Conservation (phyloP, 1,140 invertebrate genomes). For the Monomorium pharaonis region DNA sequence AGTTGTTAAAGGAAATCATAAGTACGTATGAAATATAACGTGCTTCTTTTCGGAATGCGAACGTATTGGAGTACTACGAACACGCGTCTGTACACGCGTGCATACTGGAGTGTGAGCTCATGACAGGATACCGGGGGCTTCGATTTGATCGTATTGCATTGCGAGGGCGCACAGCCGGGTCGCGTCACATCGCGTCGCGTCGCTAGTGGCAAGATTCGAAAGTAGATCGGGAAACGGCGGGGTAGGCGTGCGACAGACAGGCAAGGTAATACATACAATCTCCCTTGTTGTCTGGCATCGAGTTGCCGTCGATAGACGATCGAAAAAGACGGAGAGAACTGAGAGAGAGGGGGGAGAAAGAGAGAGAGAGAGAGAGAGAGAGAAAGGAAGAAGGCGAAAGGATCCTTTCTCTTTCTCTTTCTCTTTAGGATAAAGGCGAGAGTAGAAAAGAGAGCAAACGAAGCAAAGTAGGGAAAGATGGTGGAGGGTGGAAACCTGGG, state of each 20-base stretch:
- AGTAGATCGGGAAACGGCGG: slow-evolving; percentile 76
- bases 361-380: neutral
- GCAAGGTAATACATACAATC: slow-evolving; percentile 79
- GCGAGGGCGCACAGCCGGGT: slow-evolving; percentile 46
- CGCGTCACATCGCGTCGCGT: slow-evolving; percentile 65
- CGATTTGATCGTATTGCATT: slow-evolving; percentile 77
- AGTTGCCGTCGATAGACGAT: slow-evolving; percentile 51
- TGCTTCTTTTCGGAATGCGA: neutral
- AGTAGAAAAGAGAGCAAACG: slow-evolving; percentile 5
- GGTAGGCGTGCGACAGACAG: slow-evolving; percentile 78
- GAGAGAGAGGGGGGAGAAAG: neutral
- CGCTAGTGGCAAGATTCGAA: slow-evolving; percentile 76
- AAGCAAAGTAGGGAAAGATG: slow-evolving; percentile 16
- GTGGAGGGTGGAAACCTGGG: slow-evolving; percentile 2
- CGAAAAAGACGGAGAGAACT: neutral
- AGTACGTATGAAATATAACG: neutral
- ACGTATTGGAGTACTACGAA: no score
- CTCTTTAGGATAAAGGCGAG: neutral
- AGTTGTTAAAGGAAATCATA: neutral
- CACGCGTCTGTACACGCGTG: slow-evolving; percentile 18
- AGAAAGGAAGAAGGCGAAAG: neutral
- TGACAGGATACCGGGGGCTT: slow-evolving; percentile 64
- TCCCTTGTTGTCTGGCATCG: slow-evolving; percentile 77
- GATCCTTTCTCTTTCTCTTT: no score
- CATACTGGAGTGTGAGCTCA: slow-evolving; percentile 53